Evolutionary conservation across 2,888 invertebrate species (phyloP).

Genomic region (Podotricha telesiphe): DNA sequence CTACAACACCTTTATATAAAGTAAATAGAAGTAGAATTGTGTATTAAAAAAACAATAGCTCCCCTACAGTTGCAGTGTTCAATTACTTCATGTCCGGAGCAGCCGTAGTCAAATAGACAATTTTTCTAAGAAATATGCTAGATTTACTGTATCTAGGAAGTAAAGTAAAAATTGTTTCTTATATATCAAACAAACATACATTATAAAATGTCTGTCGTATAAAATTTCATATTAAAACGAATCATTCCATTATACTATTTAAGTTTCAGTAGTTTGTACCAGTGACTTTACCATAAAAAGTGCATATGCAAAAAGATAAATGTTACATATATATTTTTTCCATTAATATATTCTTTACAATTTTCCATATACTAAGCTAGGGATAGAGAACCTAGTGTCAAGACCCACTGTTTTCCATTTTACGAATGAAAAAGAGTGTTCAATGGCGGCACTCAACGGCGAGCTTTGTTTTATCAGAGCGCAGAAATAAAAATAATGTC

Average conservation of each 20-base stretch:
- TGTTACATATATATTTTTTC: no score
- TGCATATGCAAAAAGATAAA: no score
- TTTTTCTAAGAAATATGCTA: constrained; percentile 15
- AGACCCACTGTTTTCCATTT: no score
- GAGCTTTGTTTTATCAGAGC: background rate
- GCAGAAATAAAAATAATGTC: background rate
- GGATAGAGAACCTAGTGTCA: background rate
- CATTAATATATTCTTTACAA: no score
- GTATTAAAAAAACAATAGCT: no score
- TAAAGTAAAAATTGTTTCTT: background rate
- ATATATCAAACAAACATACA: background rate
- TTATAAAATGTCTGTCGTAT: background rate
- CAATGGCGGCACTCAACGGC: background rate
- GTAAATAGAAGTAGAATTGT: no score
- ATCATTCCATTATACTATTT: background rate
- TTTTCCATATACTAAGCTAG: background rate
- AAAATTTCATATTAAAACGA: background rate
- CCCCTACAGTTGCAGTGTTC: background rate
- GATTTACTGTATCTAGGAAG: background rate
- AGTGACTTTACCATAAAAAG: no score
- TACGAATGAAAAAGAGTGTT: background rate
- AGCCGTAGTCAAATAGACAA: constrained; percentile 12
- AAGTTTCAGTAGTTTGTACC: background rate
- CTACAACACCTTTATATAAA: no score
- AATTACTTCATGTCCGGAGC: constrained; percentile 27